These are phyloP conservation scores for Thaleichthys pacificus DNA, from an alignment of 2,797 vertebrate genomes.

Conservation along the genomic window DNA sequence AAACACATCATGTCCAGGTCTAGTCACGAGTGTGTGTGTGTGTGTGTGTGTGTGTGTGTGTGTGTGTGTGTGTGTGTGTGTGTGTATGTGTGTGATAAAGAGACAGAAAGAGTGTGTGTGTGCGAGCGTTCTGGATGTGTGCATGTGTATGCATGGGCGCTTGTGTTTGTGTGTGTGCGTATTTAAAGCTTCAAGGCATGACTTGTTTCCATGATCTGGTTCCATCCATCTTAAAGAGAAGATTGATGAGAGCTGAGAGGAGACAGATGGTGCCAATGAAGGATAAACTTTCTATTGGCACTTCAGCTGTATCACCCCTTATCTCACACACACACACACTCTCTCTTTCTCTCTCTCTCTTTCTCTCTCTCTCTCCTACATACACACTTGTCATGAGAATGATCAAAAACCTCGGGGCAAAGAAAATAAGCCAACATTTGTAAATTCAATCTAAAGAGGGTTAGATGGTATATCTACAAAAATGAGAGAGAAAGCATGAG, in stretches of 20 bases:
- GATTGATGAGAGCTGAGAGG: background rate
- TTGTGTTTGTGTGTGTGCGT: too few species aligned
- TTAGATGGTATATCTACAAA: background rate
- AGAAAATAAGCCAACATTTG: too few species aligned
- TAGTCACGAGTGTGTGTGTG: background rate
- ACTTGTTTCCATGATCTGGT: background rate
- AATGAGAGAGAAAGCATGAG: too few species aligned
- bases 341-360: too few species aligned
- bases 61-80: too few species aligned
- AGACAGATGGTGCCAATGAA: constrained; percentile 2
- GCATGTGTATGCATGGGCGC: too few species aligned
- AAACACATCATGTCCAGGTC: background rate
- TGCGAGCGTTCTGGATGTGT: background rate
- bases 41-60: background rate
- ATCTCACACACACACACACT: too few species aligned
- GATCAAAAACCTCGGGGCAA: too few species aligned
- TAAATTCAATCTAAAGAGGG: background rate
- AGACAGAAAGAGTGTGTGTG: background rate
- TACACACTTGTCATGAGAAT: too few species aligned
- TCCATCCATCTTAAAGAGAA: background rate
- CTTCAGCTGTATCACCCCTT: too few species aligned
- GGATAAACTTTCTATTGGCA: background rate
- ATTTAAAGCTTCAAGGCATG: too few species aligned
- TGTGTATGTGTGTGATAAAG: background rate
- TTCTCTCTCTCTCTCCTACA: too few species aligned